Evolutionary conservation across 2,113 vertebrate genomes (phyloP), one percentile per base, ranked within the genome.

Genomic region (Psittacula cyanocephala): DNA sequence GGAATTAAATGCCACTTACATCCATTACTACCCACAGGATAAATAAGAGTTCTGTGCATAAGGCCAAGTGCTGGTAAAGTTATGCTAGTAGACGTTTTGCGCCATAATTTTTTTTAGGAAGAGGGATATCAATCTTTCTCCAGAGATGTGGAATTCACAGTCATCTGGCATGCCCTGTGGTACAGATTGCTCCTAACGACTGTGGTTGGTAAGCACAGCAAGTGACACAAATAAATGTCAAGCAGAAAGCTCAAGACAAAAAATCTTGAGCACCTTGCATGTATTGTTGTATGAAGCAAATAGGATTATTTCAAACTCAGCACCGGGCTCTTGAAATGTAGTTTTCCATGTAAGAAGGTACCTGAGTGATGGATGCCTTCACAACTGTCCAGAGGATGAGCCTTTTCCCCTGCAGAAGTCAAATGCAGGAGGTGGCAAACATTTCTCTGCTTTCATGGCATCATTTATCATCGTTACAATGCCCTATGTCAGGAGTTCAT

Each of bases 401-500:
- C 60, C 9, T 64, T 80, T 85, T 86, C 43, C 78, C 70, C 59
- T 69, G n/a, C 75, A 67, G 77, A 84, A 96, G 57, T 53, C 44
- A 47, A 81, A 88, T 29, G 57, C 67, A 77, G 75, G 70, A 64
- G 62, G 75, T 79, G 64, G 91, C 81, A 83, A 88, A 77, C 35
- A 49, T 35, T 86, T 72, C 63, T 67, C 44, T 4, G 8, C 60
- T 90, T 75, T 43, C 28, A 20, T 52, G 28, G 59, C 44, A 39
- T 35, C 41, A 6, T 94, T 91, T 84, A 53, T 90, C 89, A 55
- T 86, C 86, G 52, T 72, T 86, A 90, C 16, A 81, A 33, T 24
- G 17, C 52, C 44, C n/a, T 85, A 13, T 37, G 81, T 79, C 85
- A 78, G 49, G 78, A 81, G 81, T 88, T 95, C 91, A 94, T 96